Evolutionary conservation across 2,113 vertebrate species (phyloP), one percentile per base, ranked within the genome.

Genomic region (Nannobrachium achirus): DNA sequence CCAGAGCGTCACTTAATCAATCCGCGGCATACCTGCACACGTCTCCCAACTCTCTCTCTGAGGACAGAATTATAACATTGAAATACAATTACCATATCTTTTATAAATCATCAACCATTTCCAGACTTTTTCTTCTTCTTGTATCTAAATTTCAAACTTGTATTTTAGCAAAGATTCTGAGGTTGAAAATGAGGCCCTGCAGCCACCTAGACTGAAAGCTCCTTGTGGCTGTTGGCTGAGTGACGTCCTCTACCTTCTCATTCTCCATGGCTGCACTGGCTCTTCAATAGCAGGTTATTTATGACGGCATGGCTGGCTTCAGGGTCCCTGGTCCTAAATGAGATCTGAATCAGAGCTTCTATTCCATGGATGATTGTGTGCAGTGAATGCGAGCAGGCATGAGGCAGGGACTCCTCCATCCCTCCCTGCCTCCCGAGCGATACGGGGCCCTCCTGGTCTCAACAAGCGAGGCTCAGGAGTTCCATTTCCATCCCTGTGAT

Each of bases 401-500:
- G 71, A 73, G 64, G 63, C 74, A 83, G 69, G 49, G 76, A 76
- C 82, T 81, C 56, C 67, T 74, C 84, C 81, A 80, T 80, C 85
- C 25, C 48, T 14, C 15, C 45, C 84, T 83, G 75, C 67, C 79
- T 87, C 71, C 69, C 70, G 78, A 87, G 82, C 74, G 89, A 91
- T 86, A 91, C 76, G 76, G 68, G 56, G 48, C 7, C 78, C 83
- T 88, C 86, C 80, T 79, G 86, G 77, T 83, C 75, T 79, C 83
- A 58, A 70, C 74, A 59, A 63, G 46, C 50, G 38, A 69, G 82
- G 89, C 90, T 92, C 85, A 89, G 83, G 85, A 87, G 80, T 85
- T 88, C 80, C 86, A 92, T 92, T 92, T 92, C 91, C 91, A 90
- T 92, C 80, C 89, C 88, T 92, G 88, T 91, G 91, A 92, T 92